Conservation (phyloP, 2,113 vertebrate genomes). For the Seriola dumerili region DNA sequence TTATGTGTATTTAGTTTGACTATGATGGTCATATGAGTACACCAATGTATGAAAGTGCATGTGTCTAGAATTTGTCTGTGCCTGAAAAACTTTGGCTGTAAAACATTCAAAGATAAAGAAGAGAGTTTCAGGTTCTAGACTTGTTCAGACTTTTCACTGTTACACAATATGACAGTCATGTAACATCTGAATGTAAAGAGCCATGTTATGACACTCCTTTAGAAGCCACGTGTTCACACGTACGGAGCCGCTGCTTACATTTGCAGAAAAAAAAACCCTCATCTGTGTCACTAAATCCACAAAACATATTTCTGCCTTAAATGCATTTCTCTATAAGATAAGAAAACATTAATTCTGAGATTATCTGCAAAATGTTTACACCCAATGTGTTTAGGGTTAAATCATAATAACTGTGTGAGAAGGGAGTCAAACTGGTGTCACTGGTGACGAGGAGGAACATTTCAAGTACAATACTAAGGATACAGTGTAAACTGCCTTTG, state of each 20-base stretch:
- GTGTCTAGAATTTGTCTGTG: not conserved
- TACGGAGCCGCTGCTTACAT: not conserved
- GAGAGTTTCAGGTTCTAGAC: not conserved
- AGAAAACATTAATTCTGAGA: no score
- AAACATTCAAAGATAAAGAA: not conserved
- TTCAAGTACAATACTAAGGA: no score
- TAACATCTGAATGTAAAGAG: not conserved
- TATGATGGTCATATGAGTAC: not conserved
- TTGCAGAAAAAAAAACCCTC: no score
- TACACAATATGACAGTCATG: not conserved
- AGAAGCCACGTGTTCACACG: not conserved
- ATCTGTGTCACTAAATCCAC: no score
- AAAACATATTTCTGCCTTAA: no score
- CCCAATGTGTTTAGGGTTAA: no score
- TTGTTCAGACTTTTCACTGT: constrained; percentile 4
- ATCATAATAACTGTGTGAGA: no score
- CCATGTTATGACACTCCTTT: not conserved
- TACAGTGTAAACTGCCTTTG: no score
- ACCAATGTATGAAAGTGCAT: not conserved
- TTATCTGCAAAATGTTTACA: no score
- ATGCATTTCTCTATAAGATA: no score
- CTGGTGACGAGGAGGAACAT: no score
- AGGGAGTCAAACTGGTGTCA: no score
- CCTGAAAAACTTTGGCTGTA: not conserved
- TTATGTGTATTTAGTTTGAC: not conserved